These are phyloP conservation scores for Polypterus bichir DNA, from an alignment of 2,113 vertebrate genomes.

Conservation along the genomic window DNA sequence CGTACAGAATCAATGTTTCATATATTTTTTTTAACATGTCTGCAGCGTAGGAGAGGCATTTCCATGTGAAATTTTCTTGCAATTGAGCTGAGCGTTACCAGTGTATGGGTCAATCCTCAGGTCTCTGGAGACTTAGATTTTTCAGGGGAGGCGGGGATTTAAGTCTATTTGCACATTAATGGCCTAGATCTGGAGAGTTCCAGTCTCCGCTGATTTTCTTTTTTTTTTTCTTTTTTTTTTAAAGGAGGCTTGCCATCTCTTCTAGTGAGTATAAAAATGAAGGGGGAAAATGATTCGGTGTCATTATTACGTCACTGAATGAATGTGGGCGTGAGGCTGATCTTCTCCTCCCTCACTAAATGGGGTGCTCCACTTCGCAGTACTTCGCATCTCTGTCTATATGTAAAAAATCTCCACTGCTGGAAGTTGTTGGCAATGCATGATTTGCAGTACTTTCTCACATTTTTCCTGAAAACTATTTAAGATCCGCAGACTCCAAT, in stretches of 20 bases:
- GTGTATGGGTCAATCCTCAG: neutral
- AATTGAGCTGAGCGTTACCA: neutral
- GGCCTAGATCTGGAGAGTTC: conserved; percentile 25
- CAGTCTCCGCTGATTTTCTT: conserved; percentile 33
- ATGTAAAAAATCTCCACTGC: conserved; percentile 55
- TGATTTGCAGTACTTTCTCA: conserved; percentile 56
- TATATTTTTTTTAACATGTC: too few relatives aligned
- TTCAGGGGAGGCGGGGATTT: conserved; percentile 19
- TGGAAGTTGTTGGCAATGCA: conserved; percentile 71
- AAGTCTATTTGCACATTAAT: conserved; percentile 23
- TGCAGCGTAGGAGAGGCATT: too few relatives aligned
- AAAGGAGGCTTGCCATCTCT: conserved; percentile 49
- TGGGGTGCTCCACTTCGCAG: conserved; percentile 64
- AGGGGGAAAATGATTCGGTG: conserved; percentile 43
- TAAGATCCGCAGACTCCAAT: conserved; percentile 72
- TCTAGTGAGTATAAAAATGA: conserved; percentile 38
- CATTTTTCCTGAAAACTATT: conserved; percentile 65
- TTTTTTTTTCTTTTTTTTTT: conserved; percentile 1
- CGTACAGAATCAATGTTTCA: neutral
- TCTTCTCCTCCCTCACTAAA: conserved; percentile 65
- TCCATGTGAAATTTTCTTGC: neutral
- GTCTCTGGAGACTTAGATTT: neutral
- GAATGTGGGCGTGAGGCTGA: conserved; percentile 66
- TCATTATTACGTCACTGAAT: conserved; percentile 65
- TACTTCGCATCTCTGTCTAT: conserved; percentile 41